Percentiles rank a stretch among this genome's conserved stretches.
Evolutionary conservation across 64 coral and sea anemone genomes (phyloP).

Genomic region (Porites australiensis): DNA sequence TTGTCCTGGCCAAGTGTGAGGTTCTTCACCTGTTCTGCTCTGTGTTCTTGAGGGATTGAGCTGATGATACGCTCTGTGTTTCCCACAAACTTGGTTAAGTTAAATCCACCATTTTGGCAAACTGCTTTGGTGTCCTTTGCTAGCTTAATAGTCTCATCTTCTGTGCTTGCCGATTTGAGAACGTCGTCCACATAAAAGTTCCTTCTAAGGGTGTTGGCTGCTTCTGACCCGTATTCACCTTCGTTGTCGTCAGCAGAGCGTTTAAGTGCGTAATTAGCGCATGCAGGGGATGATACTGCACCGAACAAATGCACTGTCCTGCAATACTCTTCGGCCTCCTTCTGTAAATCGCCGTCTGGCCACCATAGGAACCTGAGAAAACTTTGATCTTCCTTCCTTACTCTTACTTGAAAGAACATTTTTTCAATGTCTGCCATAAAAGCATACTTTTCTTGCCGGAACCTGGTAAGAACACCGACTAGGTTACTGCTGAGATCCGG

Average conservation of each 20-base stretch:
- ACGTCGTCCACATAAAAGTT: slow-evolving; percentile 1
- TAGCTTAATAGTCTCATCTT: slow-evolving; percentile 34
- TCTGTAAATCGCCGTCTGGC: not conserved
- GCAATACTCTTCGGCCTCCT: not conserved
- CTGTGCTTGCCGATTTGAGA: not conserved
- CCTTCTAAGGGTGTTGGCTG: not conserved
- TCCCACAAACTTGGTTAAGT: slow-evolving; percentile 63
- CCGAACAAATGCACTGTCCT: not conserved
- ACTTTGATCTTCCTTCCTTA: not conserved
- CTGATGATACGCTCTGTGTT: slow-evolving; percentile 34
- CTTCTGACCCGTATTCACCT: not conserved
- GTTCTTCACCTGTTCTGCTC: slow-evolving; percentile 43
- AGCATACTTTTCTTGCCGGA: slow-evolving; percentile 27
- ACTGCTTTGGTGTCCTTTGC: slow-evolving; percentile 4
- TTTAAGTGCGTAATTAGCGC: too few relatives aligned
- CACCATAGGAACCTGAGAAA: not conserved
- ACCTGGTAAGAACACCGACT: slow-evolving; percentile 58
- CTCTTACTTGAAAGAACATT: slow-evolving; percentile 24
- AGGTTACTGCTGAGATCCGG: slow-evolving; percentile 49
- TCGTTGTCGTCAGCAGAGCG: too few relatives aligned
- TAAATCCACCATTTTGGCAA: slow-evolving; percentile 37
- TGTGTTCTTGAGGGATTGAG: slow-evolving; percentile 46
- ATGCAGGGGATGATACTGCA: too few relatives aligned
- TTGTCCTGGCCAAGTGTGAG: slow-evolving; percentile 46
- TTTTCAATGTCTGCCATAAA: slow-evolving; percentile 22